Percentiles rank a stretch among this genome's conserved stretches.
Evolutionary conservation across 1,140 invertebrate species (phyloP).

Genomic region (Dreissena rostriformis): DNA sequence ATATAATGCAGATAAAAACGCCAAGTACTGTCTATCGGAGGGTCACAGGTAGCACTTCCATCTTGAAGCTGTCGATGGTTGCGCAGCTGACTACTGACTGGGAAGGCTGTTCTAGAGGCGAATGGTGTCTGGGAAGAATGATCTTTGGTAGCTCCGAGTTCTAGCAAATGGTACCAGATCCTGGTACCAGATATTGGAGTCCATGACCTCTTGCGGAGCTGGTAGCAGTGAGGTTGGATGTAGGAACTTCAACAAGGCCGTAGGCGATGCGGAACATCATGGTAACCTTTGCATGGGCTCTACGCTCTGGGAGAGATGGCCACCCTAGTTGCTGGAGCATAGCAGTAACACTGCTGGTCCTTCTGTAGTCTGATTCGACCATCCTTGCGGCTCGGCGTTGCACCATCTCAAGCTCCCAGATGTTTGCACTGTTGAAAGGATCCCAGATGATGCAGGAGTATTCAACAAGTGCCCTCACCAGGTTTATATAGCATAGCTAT

Average conservation of each 20-base stretch:
- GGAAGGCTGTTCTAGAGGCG: constrained; percentile 27
- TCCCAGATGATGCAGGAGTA: too few species aligned
- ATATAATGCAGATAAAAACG: too few species aligned
- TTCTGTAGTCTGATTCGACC: constrained; percentile 34
- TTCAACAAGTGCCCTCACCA: too few species aligned
- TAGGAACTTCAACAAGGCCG: constrained; percentile 12
- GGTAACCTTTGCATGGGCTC: not conserved
- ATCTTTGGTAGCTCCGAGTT: constrained; percentile 1
- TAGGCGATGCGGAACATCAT: constrained; percentile 49
- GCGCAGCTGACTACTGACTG: constrained; percentile 39
- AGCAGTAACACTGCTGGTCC: constrained; percentile 41
- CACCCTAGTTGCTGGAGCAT: constrained; percentile 53
- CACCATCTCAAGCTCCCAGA: too few species aligned
- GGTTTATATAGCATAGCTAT: too few species aligned
- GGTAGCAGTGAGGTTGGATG: constrained; percentile 9
- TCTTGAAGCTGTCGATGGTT: constrained; percentile 32
- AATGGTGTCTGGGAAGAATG: constrained; percentile 35
- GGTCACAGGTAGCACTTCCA: constrained; percentile 11
- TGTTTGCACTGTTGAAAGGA: too few species aligned
- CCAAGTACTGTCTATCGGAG: constrained; percentile 8
- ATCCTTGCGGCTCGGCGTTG: too few species aligned
- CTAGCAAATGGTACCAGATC: constrained; percentile 35
- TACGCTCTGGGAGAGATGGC: not conserved
- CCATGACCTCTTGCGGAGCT: constrained; percentile 6
- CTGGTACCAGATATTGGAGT: constrained; percentile 12